These are phyloP conservation scores for Tylochromis polylepis DNA, from an alignment of 2,113 vertebrate genomes.

Conservation along the genomic window DNA sequence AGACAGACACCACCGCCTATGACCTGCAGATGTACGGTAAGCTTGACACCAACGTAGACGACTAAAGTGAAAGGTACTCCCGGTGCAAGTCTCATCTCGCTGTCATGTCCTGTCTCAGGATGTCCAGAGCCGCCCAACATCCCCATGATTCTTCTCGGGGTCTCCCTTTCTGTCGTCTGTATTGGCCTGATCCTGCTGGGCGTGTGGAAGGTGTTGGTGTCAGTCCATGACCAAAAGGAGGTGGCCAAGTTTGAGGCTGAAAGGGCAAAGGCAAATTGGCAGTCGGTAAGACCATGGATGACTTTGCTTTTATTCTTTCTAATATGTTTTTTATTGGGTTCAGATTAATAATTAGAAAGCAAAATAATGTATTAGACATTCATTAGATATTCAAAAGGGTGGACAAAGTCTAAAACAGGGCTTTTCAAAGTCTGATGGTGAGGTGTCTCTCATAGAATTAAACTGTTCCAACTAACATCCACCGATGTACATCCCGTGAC, in stretches of 20 bases:
- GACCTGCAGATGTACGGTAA: slow-evolving; percentile 82
- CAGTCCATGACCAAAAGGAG: slow-evolving; percentile 92
- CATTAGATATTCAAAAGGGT: not conserved
- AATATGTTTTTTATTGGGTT: not conserved
- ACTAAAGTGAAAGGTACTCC: not conserved
- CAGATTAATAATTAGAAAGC: not conserved
- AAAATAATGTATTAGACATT: not conserved
- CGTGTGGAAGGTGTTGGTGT: slow-evolving; percentile 94
- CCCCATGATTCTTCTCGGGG: slow-evolving; percentile 86
- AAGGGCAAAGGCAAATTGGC: slow-evolving; percentile 91
- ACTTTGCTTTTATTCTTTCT: not conserved
- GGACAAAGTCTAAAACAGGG: not conserved
- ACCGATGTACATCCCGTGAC: not conserved
- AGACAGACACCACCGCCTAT: slow-evolving; percentile 80
- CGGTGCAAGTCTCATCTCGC: not conserved
- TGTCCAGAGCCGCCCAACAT: slow-evolving; percentile 87
- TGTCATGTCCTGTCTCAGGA: slow-evolving; percentile 56
- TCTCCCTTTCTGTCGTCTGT: slow-evolving; percentile 85
- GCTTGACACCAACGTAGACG: not conserved
- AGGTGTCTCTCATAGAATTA: not conserved
- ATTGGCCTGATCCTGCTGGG: slow-evolving; percentile 86
- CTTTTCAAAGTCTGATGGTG: not conserved
- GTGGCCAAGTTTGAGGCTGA: slow-evolving; percentile 97
- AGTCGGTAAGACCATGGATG: slow-evolving; percentile 76
- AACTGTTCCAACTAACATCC: not conserved